Evolutionary conservation across 1,140 invertebrate species (phyloP).

Genomic region (Zaprionus ghesquierei): DNA sequence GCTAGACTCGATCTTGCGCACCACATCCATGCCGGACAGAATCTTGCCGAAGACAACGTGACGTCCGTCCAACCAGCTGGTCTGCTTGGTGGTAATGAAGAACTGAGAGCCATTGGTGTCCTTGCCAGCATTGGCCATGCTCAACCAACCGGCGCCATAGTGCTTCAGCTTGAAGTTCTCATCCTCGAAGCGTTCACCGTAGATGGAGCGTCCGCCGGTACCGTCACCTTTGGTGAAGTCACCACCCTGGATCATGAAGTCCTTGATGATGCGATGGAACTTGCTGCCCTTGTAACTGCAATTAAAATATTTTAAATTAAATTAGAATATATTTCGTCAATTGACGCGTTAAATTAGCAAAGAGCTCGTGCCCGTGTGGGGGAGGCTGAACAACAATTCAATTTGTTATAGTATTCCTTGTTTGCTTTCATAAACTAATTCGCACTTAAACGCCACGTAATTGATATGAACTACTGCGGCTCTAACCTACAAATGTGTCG

Average conservation of each 20-base stretch:
- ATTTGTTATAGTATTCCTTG: constrained; percentile 10
- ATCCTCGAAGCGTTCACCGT: constrained; percentile 96
- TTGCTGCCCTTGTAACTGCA: constrained; percentile 91
- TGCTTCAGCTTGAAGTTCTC: constrained; percentile 99
- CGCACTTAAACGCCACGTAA: constrained; percentile 63
- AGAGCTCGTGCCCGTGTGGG: neutral
- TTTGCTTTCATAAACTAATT: constrained; percentile 46
- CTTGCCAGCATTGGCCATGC: constrained; percentile 98
- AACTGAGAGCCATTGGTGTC: constrained; percentile 99
- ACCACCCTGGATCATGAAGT: constrained; percentile 98
- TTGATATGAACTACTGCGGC: constrained; percentile 43
- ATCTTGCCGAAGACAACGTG: constrained; percentile 98
- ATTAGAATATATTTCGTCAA: neutral
- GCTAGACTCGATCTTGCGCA: constrained; percentile 92
- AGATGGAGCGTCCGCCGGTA: constrained; percentile 96
- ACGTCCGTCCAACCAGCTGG: constrained; percentile 96
- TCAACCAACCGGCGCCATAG: constrained; percentile 97
- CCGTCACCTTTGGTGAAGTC: constrained; percentile 97
- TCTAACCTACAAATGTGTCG: constrained; percentile 62
- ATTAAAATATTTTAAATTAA: constrained; percentile 5
- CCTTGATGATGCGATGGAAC: constrained; percentile 96
- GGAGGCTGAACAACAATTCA: constrained; percentile 24
- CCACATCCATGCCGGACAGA: constrained; percentile 86
- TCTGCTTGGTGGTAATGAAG: constrained; percentile 96
- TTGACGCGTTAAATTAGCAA: constrained; percentile 14